Evolutionary conservation across 2,113 vertebrate species (phyloP).

Genomic region (Camelus dromedarius): DNA sequence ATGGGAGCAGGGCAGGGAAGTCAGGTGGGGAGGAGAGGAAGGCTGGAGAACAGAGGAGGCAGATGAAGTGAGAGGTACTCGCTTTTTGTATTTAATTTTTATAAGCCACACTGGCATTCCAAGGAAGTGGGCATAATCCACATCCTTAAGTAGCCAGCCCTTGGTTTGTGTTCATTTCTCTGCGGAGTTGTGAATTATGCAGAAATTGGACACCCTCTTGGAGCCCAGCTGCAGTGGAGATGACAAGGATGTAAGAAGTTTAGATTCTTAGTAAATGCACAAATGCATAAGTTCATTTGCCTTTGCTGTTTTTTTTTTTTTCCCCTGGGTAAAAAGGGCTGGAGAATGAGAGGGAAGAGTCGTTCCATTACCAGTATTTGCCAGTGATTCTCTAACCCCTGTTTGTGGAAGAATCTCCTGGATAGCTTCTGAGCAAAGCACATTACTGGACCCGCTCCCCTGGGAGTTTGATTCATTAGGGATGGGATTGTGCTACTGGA

Average conservation of each 20-base stretch:
- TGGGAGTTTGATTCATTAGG: not conserved
- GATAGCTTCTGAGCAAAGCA: not conserved
- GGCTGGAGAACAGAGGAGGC: not conserved
- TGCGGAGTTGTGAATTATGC: not conserved
- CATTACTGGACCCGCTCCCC: too few relatives aligned
- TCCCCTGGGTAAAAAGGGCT: not conserved
- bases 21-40: not conserved
- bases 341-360: not conserved
- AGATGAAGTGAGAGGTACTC: accelerated
- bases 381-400: not conserved
- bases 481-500: not conserved
- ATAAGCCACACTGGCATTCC: not conserved
- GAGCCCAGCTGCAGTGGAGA: not conserved
- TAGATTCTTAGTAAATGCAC: slow-evolving; percentile 11
- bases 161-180: slow-evolving; percentile 28
- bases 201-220: slow-evolving; percentile 31
- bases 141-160: not conserved
- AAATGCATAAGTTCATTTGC: not conserved
- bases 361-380: not conserved
- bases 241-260: not conserved
- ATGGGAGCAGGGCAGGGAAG: too few relatives aligned
- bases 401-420: not conserved
- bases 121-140: slow-evolving; percentile 21
- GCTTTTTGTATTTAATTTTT: not conserved
- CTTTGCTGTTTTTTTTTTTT: not conserved